Conservation (phyloP, 2,888 invertebrate genomes). For the Hetaerina titia region DNA sequence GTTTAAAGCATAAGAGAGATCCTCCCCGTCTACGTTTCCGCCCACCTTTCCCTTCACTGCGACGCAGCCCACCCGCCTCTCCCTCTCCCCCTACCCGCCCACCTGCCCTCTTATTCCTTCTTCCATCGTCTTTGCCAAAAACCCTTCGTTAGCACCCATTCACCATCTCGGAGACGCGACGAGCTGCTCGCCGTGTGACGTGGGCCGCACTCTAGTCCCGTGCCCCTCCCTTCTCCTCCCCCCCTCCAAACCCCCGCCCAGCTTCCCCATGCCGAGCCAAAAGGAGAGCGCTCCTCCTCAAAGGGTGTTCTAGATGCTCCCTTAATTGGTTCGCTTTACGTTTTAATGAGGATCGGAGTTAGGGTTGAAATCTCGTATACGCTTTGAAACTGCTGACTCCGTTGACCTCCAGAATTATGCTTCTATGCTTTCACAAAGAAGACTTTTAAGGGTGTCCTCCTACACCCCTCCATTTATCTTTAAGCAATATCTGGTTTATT, state of each 20-base stretch:
- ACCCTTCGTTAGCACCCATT: background rate
- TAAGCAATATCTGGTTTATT: conserved; percentile 54
- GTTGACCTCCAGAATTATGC: conserved; percentile 46
- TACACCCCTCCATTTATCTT: conserved; percentile 7
- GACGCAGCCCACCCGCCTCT: background rate
- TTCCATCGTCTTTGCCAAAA: background rate
- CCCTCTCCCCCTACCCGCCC: background rate
- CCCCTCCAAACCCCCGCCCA: background rate
- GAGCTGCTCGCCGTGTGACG: too few relatives aligned
- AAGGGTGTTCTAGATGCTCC: conserved; percentile 25
- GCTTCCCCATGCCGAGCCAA: background rate
- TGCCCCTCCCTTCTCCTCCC: background rate
- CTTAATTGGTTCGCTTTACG: conserved; percentile 59
- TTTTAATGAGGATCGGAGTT: conserved; percentile 51
- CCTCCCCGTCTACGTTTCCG: background rate
- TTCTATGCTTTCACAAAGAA: conserved; percentile 50
- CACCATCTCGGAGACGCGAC: background rate
- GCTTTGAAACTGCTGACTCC: background rate
- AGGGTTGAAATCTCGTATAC: conserved; percentile 21
- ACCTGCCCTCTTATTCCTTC: background rate
- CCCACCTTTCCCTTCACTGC: background rate
- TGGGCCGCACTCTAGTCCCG: background rate
- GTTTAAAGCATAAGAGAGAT: background rate
- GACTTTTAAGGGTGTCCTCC: conserved; percentile 10
- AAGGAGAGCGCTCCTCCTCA: background rate